phyloP scores from a whole-genome alignment of 2,797 vertebrate genomes.

The Adelosebastes latens region DNA sequence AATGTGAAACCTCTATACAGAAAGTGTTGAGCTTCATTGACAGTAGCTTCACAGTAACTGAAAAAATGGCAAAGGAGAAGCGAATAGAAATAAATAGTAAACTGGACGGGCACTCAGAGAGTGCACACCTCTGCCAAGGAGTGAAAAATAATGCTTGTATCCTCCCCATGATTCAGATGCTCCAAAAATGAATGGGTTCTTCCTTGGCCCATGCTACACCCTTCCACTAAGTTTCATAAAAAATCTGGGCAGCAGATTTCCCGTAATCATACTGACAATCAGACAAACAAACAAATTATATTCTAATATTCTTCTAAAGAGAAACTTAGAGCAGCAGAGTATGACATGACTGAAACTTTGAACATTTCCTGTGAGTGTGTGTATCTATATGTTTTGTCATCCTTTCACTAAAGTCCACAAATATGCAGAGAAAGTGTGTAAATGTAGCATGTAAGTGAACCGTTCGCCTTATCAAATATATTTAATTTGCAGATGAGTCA shows the following conservation, averaged over 20 bases:
- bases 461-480: conserved; percentile 34
- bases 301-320: not conserved
- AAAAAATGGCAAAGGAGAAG: too few species aligned
- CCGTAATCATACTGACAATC: not conserved
- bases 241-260: not conserved
- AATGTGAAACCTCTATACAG: not conserved
- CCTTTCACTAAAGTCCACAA: not conserved
- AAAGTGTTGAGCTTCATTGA: not conserved
- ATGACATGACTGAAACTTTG: not conserved
- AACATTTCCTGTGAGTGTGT: not conserved
- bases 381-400: not conserved
- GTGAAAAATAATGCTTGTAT: too few species aligned
- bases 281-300: not conserved
- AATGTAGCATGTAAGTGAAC: conserved; percentile 8
- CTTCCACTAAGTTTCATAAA: not conserved
- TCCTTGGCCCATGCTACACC: not conserved
- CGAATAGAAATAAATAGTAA: too few species aligned
- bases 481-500: conserved; percentile 46
- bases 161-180: too few species aligned
- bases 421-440: not conserved
- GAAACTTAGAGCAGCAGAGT: not conserved
- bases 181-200: not conserved
- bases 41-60: not conserved
- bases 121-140: too few species aligned
- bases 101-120: too few species aligned